These are phyloP conservation scores for Limnephilus auricula DNA, from an alignment of 2,888 invertebrate species.

Conservation along the genomic window DNA sequence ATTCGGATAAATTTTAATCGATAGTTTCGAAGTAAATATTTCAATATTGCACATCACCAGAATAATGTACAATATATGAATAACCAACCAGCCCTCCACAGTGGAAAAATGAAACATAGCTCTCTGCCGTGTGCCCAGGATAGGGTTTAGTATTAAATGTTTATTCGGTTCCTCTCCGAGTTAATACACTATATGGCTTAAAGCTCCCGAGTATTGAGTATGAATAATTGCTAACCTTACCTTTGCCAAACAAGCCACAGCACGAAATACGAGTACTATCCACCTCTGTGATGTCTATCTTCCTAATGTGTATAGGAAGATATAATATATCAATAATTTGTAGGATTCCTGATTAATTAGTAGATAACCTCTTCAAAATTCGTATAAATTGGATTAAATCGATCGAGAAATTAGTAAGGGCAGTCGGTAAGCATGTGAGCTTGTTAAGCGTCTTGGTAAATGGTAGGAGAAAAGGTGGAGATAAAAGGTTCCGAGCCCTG, in stretches of 20 bases:
- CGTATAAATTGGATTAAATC: background rate
- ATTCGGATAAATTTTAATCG: background rate
- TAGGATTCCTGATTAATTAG: background rate
- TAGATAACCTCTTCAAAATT: background rate
- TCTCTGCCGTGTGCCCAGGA: background rate
- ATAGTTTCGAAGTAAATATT: background rate
- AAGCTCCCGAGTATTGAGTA: constrained; percentile 12
- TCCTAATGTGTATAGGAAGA: background rate
- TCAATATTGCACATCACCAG: background rate
- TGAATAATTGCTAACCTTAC: constrained; percentile 24
- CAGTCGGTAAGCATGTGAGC: background rate
- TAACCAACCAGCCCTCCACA: background rate
- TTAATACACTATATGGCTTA: constrained; percentile 15
- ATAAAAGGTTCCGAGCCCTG: too few relatives aligned
- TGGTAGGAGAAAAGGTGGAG: background rate
- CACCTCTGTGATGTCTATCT: background rate
- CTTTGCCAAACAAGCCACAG: background rate
- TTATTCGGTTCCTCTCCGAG: constrained; percentile 16
- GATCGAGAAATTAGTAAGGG: background rate
- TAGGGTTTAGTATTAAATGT: constrained; percentile 31
- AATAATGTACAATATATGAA: background rate
- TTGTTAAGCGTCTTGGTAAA: background rate
- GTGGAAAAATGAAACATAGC: constrained; percentile 26
- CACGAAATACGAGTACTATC: background rate
- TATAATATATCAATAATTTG: background rate